Evolutionary conservation across 2,888 invertebrate species (phyloP), one percentile per base, ranked within the genome.

Genomic region (Eupithecia subumbrata): DNA sequence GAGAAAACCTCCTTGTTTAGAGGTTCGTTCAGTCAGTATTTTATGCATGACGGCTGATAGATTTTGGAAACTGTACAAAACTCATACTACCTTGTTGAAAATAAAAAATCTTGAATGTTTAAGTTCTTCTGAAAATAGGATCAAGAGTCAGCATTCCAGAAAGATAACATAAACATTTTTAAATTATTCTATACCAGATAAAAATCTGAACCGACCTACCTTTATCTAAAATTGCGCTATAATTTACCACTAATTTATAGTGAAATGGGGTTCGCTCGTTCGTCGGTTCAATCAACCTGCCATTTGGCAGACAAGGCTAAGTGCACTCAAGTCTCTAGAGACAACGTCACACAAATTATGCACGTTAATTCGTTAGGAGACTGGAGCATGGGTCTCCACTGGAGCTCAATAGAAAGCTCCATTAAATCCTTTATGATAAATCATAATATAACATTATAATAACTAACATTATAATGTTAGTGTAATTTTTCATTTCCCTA

Each of bases 331-430:
- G 43, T 69, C 75, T 64, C 70, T 30, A 11, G 77, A 56, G 74
- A 72, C 43, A 69, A 63, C 72, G 69, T 69, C 74, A 76, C 70
- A 77, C 71, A 73, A 75, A 77, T 77, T 75, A 77, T 69, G 69
- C 73, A 68, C 63, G 16, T 25, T 77, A 73, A 72, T 74, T 77
- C 74, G 67, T 69, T 45, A 66, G 69, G 60, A 37, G 18, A 16
- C 56, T 56, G 9, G 63, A 66, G 30, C 68, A 69, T 64, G 30
- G 45, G 48, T 66, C 52, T 69, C 72, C 74, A 16, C 43, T n/a
- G 66, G 37, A 64, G 71, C 48, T 73, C 9, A 5, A 64, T 64
- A 12, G 34, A 34, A 64, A 64, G 64, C 34, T 60, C 25, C 25
- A 25, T 60, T 34, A 34, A 34, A n/a, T n/a, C n/a, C n/a, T n/a